These are phyloP conservation scores for Cremastobaeus sp. DNA, from an alignment of 2,888 invertebrate species.

Conservation along the genomic window DNA sequence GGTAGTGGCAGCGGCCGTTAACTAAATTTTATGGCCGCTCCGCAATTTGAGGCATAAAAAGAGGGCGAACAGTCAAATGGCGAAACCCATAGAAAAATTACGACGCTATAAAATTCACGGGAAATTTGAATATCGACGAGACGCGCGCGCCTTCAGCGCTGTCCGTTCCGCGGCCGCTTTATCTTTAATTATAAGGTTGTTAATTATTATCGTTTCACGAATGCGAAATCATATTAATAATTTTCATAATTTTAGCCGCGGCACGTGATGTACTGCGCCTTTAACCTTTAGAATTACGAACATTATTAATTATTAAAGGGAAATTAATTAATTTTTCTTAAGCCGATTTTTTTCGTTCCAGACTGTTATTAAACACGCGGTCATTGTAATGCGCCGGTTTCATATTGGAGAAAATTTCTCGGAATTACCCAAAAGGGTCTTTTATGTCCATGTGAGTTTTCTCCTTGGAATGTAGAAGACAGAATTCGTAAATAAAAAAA, in stretches of 20 bases:
- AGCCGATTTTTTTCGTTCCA: background rate
- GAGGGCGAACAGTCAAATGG: slow-evolving; percentile 8
- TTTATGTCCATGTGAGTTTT: no score
- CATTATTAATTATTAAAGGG: slow-evolving; percentile 24
- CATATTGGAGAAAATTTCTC: no score
- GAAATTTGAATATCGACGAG: background rate
- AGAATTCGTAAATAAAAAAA: no score
- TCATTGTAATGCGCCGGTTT: slow-evolving; percentile 10
- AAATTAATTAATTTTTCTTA: background rate
- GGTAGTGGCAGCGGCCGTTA: no score
- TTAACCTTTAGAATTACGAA: slow-evolving; percentile 39
- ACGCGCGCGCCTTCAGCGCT: background rate
- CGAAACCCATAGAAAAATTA: slow-evolving; percentile 11
- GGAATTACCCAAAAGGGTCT: no score
- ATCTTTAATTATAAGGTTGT: slow-evolving; percentile 28
- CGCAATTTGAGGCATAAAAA: background rate
- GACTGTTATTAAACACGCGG: background rate
- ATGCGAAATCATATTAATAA: slow-evolving; percentile 14
- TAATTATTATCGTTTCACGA: slow-evolving; percentile 33
- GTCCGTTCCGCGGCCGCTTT: slow-evolving; percentile 1
- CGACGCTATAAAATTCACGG: slow-evolving; percentile 5
- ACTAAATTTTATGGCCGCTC: background rate
- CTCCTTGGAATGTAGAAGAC: no score
- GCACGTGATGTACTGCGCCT: slow-evolving; percentile 3
- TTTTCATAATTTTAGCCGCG: slow-evolving; percentile 29